These are phyloP conservation scores for Entelurus aequoreus DNA, from an alignment of 2,113 vertebrate genomes.

Conservation along the genomic window DNA sequence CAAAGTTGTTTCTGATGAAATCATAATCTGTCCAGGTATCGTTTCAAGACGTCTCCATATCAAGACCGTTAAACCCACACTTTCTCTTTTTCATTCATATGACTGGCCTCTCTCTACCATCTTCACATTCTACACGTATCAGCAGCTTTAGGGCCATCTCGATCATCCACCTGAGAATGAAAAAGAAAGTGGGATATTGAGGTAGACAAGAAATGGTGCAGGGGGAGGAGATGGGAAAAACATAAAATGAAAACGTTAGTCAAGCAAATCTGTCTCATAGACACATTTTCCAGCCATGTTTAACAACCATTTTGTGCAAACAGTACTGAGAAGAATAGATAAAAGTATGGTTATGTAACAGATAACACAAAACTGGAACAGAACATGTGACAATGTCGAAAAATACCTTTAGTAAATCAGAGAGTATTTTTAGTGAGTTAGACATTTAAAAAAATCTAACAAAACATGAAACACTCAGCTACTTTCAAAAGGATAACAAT, in stretches of 20 bases:
- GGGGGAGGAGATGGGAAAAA: conserved; percentile 4
- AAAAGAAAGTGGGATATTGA: conserved; percentile 12
- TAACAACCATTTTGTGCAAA: neutral
- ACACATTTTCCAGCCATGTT: neutral
- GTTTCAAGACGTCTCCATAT: conserved; percentile 10
- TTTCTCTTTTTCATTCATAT: conserved; percentile 25
- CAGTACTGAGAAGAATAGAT: neutral
- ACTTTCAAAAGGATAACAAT: no score
- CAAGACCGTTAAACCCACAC: conserved; percentile 9
- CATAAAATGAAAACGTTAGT: conserved; percentile 23
- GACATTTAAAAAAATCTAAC: neutral
- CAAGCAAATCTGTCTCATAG: neutral
- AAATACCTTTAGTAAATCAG: neutral
- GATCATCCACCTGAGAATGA: conserved; percentile 37
- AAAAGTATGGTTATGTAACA: neutral
- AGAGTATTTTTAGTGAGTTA: neutral
- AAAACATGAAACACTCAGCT: neutral
- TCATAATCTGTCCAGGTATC: conserved; percentile 3
- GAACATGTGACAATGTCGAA: neutral
- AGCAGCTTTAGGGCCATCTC: conserved; percentile 6
- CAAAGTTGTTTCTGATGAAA: conserved; percentile 4
- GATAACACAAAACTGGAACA: neutral
- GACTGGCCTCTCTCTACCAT: conserved; percentile 14
- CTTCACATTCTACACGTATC: conserved; percentile 12
- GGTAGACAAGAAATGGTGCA: conserved; percentile 4